Evolutionary conservation across 92 coral and sea anemone genomes (phyloP).

Genomic region (Epizoanthus rinbou): DNA sequence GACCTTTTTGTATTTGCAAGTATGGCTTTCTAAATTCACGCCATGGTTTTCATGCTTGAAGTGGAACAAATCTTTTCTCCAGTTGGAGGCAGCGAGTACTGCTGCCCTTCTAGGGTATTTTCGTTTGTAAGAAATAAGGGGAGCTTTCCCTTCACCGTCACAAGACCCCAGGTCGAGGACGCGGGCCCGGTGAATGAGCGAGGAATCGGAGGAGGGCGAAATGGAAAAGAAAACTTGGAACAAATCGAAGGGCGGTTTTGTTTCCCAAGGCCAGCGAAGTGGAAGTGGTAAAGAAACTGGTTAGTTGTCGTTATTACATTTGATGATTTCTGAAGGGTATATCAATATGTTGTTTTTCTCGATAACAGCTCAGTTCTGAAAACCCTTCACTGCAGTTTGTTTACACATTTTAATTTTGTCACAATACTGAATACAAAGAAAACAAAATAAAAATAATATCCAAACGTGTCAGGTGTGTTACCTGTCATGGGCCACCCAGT

Average conservation of each 20-base stretch:
- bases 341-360: too few species aligned
- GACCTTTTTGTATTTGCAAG: conserved; percentile 55
- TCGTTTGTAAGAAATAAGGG: conserved; percentile 41
- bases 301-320: conserved; percentile 9
- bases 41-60: conserved; percentile 79
- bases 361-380: too few species aligned
- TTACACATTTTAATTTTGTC: too few species aligned
- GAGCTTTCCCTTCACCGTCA: conserved; percentile 17
- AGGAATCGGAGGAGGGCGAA: conserved; percentile 45
- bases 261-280: conserved; percentile 57
- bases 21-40: conserved; percentile 75
- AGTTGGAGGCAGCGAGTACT: conserved; percentile 74
- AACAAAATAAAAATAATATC: too few species aligned
- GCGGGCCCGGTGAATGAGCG: conserved; percentile 75
- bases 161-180: background rate
- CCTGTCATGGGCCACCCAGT: too few species aligned
- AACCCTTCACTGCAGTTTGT: too few species aligned
- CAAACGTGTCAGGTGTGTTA: too few species aligned
- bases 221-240: conserved; percentile 78
- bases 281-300: conserved; percentile 79
- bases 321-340: background rate
- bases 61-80: conserved; percentile 79
- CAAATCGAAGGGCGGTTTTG: conserved; percentile 58
- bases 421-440: too few species aligned
- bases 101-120: conserved; percentile 49